Conservation (phyloP, 2,888 invertebrate genomes). For the Pristionchus fissidentatus region DNA sequence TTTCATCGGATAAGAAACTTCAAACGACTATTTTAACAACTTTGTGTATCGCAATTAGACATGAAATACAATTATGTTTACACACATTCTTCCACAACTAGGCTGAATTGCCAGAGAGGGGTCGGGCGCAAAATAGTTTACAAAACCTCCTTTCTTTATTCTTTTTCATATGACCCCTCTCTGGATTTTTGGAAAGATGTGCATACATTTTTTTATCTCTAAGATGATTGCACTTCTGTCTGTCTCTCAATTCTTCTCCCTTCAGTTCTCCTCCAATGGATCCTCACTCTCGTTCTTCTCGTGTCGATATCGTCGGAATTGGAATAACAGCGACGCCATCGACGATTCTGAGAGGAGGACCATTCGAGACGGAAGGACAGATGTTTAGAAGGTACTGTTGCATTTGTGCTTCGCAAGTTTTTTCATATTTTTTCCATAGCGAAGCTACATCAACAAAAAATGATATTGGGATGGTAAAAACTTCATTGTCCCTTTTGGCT, state of each 20-base stretch:
- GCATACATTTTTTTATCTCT: not conserved
- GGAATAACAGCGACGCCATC: constrained; percentile 42
- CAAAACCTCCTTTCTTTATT: too few species aligned
- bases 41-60: too few species aligned
- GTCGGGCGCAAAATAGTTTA: too few species aligned
- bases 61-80: too few species aligned
- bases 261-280: constrained; percentile 24
- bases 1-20: too few species aligned
- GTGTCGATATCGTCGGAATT: constrained; percentile 43
- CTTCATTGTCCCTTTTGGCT: too few species aligned
- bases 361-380: constrained; percentile 40
- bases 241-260: not conserved
- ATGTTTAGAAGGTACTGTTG: too few species aligned
- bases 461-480: not conserved
- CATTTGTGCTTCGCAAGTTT: too few species aligned
- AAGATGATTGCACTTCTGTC: not conserved
- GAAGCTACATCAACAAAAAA: not conserved
- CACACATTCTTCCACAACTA: too few species aligned
- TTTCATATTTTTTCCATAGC: not conserved
- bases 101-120: too few species aligned
- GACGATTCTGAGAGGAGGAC: constrained; percentile 29
- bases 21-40: too few species aligned
- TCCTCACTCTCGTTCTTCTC: not conserved
- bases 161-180: too few species aligned
- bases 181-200: not conserved